A percentile compares a stretch with the other conserved stretches of the same genome.
phyloP scores from a whole-genome alignment of 2,888 invertebrate genomes.

The Rhagophthalmus giganteus region DNA sequence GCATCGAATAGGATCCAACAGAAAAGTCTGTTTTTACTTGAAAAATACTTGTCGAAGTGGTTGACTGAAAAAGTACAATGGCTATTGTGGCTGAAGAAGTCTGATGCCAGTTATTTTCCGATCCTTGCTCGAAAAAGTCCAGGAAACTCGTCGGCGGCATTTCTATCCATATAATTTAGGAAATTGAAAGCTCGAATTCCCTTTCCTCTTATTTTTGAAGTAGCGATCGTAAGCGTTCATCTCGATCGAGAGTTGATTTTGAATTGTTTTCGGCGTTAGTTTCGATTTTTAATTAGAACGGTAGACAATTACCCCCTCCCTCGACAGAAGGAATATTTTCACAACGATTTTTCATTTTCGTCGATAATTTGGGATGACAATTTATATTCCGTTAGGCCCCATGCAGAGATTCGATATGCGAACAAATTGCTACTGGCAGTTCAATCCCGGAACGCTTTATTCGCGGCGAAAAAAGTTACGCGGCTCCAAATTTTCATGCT shows the following conservation, averaged over 20 bases:
- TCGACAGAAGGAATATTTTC: no score
- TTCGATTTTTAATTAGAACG: no score
- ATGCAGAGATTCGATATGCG: slow-evolving; percentile 47
- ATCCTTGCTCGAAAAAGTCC: slow-evolving; percentile 10
- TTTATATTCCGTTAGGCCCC: slow-evolving; percentile 43
- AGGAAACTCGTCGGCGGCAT: background rate
- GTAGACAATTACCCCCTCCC: no score
- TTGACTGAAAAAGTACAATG: slow-evolving; percentile 40
- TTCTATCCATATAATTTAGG: slow-evolving; percentile 1
- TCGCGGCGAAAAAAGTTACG: slow-evolving; percentile 43
- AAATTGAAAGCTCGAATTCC: slow-evolving; percentile 1
- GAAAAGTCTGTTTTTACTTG: no score
- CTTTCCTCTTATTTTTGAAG: background rate
- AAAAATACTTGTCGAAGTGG: slow-evolving; percentile 30
- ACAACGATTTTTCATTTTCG: no score
- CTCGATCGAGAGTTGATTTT: no score
- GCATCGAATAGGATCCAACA: no score
- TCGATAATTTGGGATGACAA: slow-evolving; percentile 43
- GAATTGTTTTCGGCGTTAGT: no score
- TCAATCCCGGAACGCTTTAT: slow-evolving; percentile 46
- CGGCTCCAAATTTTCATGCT: slow-evolving; percentile 35
- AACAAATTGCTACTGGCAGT: slow-evolving; percentile 52
- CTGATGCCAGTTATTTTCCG: slow-evolving; percentile 28
- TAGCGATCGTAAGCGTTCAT: no score
- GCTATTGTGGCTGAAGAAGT: slow-evolving; percentile 40